A percentile compares a stretch with the other conserved stretches of the same genome.
phyloP scores from a whole-genome alignment of 2,888 invertebrate species.

The Flabesymbios commensalis region DNA sequence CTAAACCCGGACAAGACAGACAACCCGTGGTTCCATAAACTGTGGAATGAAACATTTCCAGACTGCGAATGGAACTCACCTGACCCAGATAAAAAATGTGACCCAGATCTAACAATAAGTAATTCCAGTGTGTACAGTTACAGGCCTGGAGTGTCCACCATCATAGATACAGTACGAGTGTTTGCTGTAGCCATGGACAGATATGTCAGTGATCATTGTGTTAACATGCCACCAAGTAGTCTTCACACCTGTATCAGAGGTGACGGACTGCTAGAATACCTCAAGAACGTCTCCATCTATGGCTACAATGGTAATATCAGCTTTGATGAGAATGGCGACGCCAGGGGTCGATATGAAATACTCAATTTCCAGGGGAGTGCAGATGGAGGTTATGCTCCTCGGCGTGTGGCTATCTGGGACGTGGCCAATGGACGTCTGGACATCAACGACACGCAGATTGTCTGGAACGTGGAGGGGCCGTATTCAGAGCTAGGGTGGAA shows the following conservation, averaged over 20 bases:
- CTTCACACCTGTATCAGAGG: slow-evolving; percentile 37
- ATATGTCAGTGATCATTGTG: slow-evolving; percentile 35
- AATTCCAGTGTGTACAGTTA: slow-evolving; percentile 17
- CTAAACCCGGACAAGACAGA: slow-evolving; percentile 28
- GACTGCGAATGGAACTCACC: slow-evolving; percentile 35
- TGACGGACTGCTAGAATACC: slow-evolving; percentile 34
- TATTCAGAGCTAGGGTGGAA: no score
- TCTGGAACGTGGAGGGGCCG: slow-evolving; percentile 22
- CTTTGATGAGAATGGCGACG: slow-evolving; percentile 48
- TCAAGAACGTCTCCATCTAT: slow-evolving; percentile 24
- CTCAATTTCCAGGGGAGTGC: slow-evolving; percentile 37
- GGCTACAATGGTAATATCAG: slow-evolving; percentile 42
- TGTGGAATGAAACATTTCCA: slow-evolving; percentile 45
- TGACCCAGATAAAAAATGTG: neutral
- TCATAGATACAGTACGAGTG: slow-evolving; percentile 44
- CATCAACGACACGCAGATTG: slow-evolving; percentile 28
- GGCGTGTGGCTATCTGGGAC: slow-evolving; percentile 43
- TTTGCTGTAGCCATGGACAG: slow-evolving; percentile 40
- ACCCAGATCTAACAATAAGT: neutral
- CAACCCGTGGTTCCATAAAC: slow-evolving; percentile 47
- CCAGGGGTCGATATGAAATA: slow-evolving; percentile 43
- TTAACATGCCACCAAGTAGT: neutral
- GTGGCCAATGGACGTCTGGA: slow-evolving; percentile 34
- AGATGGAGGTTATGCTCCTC: slow-evolving; percentile 14
- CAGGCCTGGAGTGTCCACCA: slow-evolving; percentile 17